phyloP scores from a whole-genome alignment of 2,113 vertebrate genomes.

The Scomber colias region DNA sequence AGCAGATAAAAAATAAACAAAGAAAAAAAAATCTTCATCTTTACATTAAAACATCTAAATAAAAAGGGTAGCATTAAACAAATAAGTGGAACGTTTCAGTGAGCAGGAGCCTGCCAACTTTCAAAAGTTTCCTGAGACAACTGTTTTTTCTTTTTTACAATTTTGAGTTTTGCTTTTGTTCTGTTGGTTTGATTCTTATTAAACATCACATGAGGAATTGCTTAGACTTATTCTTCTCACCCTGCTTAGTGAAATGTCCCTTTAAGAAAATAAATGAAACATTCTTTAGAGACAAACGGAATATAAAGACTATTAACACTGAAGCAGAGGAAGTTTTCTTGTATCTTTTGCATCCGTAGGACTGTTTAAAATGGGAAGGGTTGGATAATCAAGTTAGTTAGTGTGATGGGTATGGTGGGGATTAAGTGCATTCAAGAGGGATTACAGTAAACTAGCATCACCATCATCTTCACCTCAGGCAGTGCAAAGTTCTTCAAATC shows the following conservation, averaged over 20 bases:
- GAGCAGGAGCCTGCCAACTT: constrained; percentile 11
- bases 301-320: neutral
- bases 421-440: constrained; percentile 65
- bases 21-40: neutral
- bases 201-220: neutral
- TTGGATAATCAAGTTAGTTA: neutral
- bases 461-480: neutral
- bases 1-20: neutral
- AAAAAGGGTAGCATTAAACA: neutral
- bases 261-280: neutral
- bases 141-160: neutral
- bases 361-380: neutral
- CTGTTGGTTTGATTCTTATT: neutral
- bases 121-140: constrained; percentile 47
- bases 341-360: neutral
- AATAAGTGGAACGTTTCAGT: constrained; percentile 30
- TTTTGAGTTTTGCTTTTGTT: constrained; percentile 1
- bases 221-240: neutral
- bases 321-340: neutral
- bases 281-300: neutral
- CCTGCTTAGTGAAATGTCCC: constrained; percentile 14
- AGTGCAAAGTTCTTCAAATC: neutral
- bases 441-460: neutral
- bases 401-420: neutral
- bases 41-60: constrained; percentile 29